phyloP scores from a whole-genome alignment of 2,113 vertebrate species.

The Dolichallabes microphthalmus region DNA sequence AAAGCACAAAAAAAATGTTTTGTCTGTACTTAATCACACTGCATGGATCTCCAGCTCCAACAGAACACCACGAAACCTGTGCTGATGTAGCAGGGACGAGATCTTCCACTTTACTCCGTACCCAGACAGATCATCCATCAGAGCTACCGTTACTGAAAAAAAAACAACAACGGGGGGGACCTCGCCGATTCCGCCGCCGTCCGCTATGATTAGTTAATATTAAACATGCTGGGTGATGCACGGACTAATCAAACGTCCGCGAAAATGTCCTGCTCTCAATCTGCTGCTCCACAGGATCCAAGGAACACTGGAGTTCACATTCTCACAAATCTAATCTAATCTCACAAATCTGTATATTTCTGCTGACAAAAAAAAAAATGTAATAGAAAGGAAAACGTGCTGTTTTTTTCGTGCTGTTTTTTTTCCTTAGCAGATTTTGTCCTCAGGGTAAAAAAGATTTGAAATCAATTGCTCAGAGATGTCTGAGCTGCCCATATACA shows the following conservation, averaged over 20 bases:
- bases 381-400: slow-evolving; percentile 22
- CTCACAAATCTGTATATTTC: too few species aligned
- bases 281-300: neutral
- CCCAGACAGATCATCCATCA: slow-evolving; percentile 42
- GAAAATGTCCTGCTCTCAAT: neutral
- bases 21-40: slow-evolving; percentile 9
- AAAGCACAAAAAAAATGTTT: neutral
- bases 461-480: slow-evolving; percentile 11
- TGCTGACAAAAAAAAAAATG: neutral
- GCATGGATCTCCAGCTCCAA: slow-evolving; percentile 10
- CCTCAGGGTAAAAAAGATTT: slow-evolving; percentile 5
- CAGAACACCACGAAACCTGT: slow-evolving; percentile 11
- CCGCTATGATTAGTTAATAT: slow-evolving; percentile 13
- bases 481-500: neutral
- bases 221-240: neutral
- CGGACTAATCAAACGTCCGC: slow-evolving; percentile 13
- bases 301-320: neutral
- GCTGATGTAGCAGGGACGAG: slow-evolving; percentile 31
- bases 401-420: too few species aligned
- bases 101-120: slow-evolving; percentile 32
- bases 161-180: too few species aligned
- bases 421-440: neutral
- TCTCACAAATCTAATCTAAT: slow-evolving; percentile 24
- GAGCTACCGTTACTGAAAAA: neutral
- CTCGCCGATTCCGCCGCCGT: neutral